These are phyloP conservation scores for Mola mola DNA, from an alignment of 2,113 vertebrate genomes.

Conservation along the genomic window DNA sequence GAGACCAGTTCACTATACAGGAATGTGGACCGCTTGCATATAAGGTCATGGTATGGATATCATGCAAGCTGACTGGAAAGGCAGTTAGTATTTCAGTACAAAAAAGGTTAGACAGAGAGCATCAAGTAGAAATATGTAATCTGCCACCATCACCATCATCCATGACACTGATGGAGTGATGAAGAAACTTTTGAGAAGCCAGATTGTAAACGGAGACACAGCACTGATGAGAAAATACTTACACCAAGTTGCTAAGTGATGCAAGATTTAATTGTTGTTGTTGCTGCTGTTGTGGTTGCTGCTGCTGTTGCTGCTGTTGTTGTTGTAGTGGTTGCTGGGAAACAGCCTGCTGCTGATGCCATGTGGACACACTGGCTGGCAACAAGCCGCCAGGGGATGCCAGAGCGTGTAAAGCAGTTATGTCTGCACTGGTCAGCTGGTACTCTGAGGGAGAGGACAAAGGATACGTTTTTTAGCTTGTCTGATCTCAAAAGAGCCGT, in stretches of 20 bases:
- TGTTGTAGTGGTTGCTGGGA: conserved; percentile 85
- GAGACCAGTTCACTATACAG: conserved; percentile 49
- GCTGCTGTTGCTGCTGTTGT: conserved; percentile 79
- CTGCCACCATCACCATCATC: conserved; percentile 1
- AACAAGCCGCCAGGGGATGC: conserved; percentile 89
- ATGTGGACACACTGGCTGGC: conserved; percentile 89
- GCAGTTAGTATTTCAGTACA: conserved; percentile 29
- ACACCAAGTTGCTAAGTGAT: conserved; percentile 94
- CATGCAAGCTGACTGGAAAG: conserved; percentile 58
- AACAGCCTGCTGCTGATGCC: conserved; percentile 90
- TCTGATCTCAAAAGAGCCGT: no score
- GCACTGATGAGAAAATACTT: conserved; percentile 69
- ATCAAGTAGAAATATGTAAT: not conserved
- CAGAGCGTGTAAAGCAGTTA: conserved; percentile 93
- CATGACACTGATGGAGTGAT: not conserved
- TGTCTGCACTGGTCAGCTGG: conserved; percentile 95
- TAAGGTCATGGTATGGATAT: conserved; percentile 64
- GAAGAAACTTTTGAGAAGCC: not conserved
- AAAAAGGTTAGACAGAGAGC: conserved; percentile 13
- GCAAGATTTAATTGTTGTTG: conserved; percentile 89
- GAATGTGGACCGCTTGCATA: conserved; percentile 60
- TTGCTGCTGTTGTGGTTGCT: conserved; percentile 81
- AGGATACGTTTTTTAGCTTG: no score
- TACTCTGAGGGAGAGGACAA: conserved; percentile 85
- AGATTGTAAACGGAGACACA: not conserved